phyloP scores from a whole-genome alignment of 2,113 vertebrate species.

The Misgurnus anguillicaudatus region DNA sequence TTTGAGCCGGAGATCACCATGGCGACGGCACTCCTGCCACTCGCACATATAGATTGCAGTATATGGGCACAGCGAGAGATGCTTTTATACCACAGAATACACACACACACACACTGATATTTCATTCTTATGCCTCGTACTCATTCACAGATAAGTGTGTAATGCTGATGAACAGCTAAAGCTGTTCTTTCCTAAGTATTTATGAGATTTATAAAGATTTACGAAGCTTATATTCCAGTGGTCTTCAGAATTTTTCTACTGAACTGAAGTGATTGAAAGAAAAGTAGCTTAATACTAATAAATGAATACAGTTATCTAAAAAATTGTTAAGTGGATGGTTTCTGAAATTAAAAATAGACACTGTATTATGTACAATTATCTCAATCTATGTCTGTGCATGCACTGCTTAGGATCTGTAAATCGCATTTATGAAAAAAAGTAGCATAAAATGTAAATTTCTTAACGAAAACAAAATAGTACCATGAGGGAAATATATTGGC shows the following conservation, averaged over 20 bases:
- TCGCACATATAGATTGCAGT: conserved; percentile 78
- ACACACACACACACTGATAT: conserved; percentile 7
- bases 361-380: too few species aligned
- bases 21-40: conserved; percentile 76
- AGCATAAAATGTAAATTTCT: too few species aligned
- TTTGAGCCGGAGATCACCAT: conserved; percentile 83
- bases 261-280: too few species aligned
- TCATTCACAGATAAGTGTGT: conserved; percentile 61
- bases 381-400: too few species aligned
- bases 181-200: conserved; percentile 67
- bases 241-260: not conserved
- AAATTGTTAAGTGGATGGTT: too few species aligned
- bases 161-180: conserved; percentile 75
- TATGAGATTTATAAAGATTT: not conserved
- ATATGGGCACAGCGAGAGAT: conserved; percentile 73
- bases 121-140: conserved; percentile 17
- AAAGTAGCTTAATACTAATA: too few species aligned
- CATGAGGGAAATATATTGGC: too few species aligned
- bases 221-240: not conserved
- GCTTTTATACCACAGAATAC: conserved; percentile 55
- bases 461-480: too few species aligned
- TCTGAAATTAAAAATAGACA: too few species aligned
- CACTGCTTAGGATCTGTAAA: too few species aligned
- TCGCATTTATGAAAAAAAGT: too few species aligned
- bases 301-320: too few species aligned